Base-by-base conservation (phyloP, 2,888 invertebrate species). In the Scaptomyza tumidula region DNA sequence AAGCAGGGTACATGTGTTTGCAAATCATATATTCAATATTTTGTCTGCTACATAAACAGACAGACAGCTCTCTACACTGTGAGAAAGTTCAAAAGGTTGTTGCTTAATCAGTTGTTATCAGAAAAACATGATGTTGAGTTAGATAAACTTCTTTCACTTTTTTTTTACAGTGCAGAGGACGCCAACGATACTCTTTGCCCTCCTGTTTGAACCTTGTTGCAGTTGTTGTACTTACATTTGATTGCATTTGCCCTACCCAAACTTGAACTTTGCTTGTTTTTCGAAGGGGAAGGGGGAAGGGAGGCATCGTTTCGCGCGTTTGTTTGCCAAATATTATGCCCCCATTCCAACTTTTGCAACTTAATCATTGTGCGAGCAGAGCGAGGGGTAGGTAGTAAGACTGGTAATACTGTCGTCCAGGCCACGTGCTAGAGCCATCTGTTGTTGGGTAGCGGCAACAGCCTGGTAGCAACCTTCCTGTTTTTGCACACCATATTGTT, bases 11-110 rank as follows among this genome's bases (percentile, higher is more conserved):
- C 86, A 86, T 80, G 70, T 83, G 82, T 78, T 80, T 63, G 75
- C 84, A 80, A 83, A 88, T 88, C 80, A 88, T 86, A 88, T 86
- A 83, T 83, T 83, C 88, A 83, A 88, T 86, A 88, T 88, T 77
- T 83, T 88, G 86, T 83, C 83, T 80, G 88, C 56, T 52, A 55
- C 49, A 54, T 46, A 27, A 24, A 45, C 57, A 44, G 52, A 44
- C 37, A 16, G 29, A 41, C 14, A 31, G 16, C 24, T 24, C 35
- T 29, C 29, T 33, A 45, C 55, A 55, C 45, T 55, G n/a, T 33
- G 16, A 31, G 9, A 43, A 10, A 53, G 9, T 19, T 19, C 19
- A 19, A 19, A 19, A 1, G 19, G 19, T 19, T 19, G 1, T 19
- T 19, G 19, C 19, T 19, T 19, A 19, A 19, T 19, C 19, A 2